Evolutionary conservation across 2,888 invertebrate genomes (phyloP), one percentile per base, ranked within the genome.

Genomic region (Mycalesis mineus): DNA sequence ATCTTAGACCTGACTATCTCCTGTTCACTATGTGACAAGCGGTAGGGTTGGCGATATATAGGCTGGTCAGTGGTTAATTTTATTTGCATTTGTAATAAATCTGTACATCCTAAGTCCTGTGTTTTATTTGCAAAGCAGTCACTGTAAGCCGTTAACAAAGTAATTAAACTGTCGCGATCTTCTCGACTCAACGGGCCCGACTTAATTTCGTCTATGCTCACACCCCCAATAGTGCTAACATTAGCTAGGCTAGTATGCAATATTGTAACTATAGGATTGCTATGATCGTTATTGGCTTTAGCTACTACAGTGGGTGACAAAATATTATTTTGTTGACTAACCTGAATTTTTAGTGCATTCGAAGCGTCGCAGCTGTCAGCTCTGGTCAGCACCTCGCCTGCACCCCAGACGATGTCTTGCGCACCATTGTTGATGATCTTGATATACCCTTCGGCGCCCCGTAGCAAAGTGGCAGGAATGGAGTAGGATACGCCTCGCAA

Each of bases 31-130:
- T 17, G 41, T 15, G 41, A 41, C 7, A 41, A 5, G 55, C 62
- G 29, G 51, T 67, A 68, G 1, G 68, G 70, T 29, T 59, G 56
- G 3, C 60, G 59, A 44, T 64, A 55, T 7, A 68, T 47, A 7
- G 67, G 66, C 13, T 64, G 57, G 1, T 67, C 33, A 7, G 13
- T 31, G 6, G 53, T 59, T 8, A 55, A 33, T 13, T 40, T 41
- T 17, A 59, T 59, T 37, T 51, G 52, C 66, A 69, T 66, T 22
- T 68, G 57, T 15, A 61, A 40, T 57, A 67, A 64, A 55, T 65
- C 48, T 29, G 67, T 64, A 37, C 66, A 66, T 8, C 65, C 68
- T 28, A 68, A 33, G 8, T 66, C 66, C 14, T 59, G 31, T 28
- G 64, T 64, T 33, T 41, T 54, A 33, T 11, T 52, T 6, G 65